These are phyloP conservation scores for Drosophila gaucha DNA, from an alignment of 2,888 invertebrate species.

Conservation along the genomic window DNA sequence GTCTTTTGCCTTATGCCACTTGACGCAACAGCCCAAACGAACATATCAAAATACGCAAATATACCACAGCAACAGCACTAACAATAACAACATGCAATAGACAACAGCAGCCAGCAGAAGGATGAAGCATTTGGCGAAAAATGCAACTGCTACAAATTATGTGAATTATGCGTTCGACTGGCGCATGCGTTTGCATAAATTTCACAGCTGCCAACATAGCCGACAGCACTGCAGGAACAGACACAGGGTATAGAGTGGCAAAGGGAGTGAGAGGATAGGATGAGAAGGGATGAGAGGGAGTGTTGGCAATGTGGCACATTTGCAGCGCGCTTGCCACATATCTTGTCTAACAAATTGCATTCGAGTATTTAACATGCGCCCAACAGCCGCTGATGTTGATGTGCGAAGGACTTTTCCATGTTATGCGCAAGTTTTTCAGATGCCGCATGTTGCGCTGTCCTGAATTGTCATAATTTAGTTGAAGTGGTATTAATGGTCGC, in stretches of 20 bases:
- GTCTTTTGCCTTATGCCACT: constrained; percentile 41
- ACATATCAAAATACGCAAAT: constrained; percentile 55
- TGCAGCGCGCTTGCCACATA: constrained; percentile 66
- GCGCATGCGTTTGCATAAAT: constrained; percentile 78
- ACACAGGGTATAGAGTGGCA: constrained; percentile 26
- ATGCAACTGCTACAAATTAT: constrained; percentile 78
- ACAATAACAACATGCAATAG: constrained; percentile 7
- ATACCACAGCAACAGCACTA: constrained; percentile 31
- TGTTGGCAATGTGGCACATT: constrained; percentile 37
- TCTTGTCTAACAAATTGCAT: constrained; percentile 81
- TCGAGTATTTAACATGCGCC: constrained; percentile 79
- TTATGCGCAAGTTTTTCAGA: constrained; percentile 57
- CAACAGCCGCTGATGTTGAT: constrained; percentile 78
- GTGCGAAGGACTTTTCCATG: constrained; percentile 78
- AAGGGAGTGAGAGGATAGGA: not conserved
- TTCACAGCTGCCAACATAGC: constrained; percentile 72
- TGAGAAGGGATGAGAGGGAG: too few species aligned
- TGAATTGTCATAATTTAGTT: constrained; percentile 71
- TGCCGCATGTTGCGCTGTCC: constrained; percentile 19
- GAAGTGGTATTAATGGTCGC: constrained; percentile 70
- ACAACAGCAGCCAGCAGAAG: constrained; percentile 23
- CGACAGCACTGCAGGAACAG: constrained; percentile 40
- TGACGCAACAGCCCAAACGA: constrained; percentile 42
- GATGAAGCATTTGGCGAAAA: constrained; percentile 68
- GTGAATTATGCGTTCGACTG: constrained; percentile 76